Base-by-base conservation (phyloP, 2,797 vertebrate species). In the Petrocephalus schoutedeni region DNA sequence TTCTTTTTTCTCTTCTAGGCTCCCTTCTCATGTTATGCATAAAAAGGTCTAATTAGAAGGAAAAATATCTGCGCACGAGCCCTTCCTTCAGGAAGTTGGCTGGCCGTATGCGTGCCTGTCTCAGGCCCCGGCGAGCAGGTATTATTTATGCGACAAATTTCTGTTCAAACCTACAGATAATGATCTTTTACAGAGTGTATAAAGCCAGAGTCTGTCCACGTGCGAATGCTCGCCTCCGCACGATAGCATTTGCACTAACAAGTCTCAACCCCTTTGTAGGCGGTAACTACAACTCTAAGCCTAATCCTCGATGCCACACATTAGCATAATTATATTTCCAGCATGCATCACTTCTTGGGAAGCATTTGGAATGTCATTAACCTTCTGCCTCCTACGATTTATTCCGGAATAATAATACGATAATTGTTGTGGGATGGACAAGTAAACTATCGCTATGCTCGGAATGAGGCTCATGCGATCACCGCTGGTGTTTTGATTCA, bases 311-410 rank as follows among this genome's bases (percentile, higher is more conserved):
- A 57, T 85, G 21, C 56, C 32, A 12, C 32, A 61, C 36, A 86
- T 58, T 58, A 59, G 16, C 85, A 86, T 59, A 59, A 86, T 86
- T 59, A 58, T 59, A 58, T 45, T 86, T 59, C 36, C 36, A 59
- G 32, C 2, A 8, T 41, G 28, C 56, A 59, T 41, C 28, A 41
- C 28, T 14, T 86, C 56, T 61, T 23, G 49, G 54, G 85, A 56
- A 58, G 85, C 16, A 8, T 86, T 41, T 1, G 57, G 83, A 85
- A 85, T 85, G 14, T 23, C 51, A 85, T 85, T 85, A 85, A 85
- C 83, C 32, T 86, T 57, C 85, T 59, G 54, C 28, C 85, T 86
- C 57, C 57, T 45, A 21, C 85, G 58, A 9, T 23, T 58, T 86
- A 58, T 59, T 86, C 32, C 7, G 28, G 54, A 45, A 58, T 86